A percentile compares a stretch with the other conserved stretches of the same genome.
These are phyloP conservation scores for Scatophagus argus DNA, from an alignment of 2,113 vertebrate species.

Conservation along the genomic window DNA sequence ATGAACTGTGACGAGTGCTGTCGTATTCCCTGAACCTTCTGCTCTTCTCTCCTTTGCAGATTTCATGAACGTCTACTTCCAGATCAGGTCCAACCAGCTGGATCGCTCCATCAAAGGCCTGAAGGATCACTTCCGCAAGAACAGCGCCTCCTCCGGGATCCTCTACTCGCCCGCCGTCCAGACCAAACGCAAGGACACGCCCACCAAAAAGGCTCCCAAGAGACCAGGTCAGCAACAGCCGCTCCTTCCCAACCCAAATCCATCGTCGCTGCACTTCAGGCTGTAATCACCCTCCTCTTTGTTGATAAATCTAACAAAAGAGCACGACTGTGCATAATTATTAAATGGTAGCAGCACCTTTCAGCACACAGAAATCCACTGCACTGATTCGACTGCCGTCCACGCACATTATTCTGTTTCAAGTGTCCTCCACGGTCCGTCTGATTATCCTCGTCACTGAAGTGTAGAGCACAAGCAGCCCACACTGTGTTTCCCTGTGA, in stretches of 20 bases:
- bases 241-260: neutral
- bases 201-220: constrained; percentile 94
- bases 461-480: neutral
- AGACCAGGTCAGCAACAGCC: constrained; percentile 88
- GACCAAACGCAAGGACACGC: constrained; percentile 97
- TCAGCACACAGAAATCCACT: too few species aligned
- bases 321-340: constrained; percentile 1
- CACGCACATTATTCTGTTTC: constrained; percentile 24
- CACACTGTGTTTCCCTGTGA: constrained; percentile 36
- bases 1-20: too few species aligned
- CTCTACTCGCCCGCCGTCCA: constrained; percentile 96
- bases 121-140: constrained; percentile 97
- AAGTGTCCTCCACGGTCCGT: neutral
- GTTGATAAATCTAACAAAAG: neutral
- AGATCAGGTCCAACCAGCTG: constrained; percentile 95
- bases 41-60: constrained; percentile 79
- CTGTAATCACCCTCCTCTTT: neutral
- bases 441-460: neutral
- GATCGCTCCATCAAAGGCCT: constrained; percentile 96
- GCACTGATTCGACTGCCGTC: constrained; percentile 2
- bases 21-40: neutral
- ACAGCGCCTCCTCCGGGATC: constrained; percentile 90
- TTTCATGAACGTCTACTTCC: constrained; percentile 99
- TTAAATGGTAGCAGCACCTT: neutral
- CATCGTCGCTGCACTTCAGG: neutral